Evolutionary conservation across 30 jellyfish, hydroid and myxozoan species (phyloP), one percentile per base, ranked within the genome.

Genomic region (Aurelia aurita): DNA sequence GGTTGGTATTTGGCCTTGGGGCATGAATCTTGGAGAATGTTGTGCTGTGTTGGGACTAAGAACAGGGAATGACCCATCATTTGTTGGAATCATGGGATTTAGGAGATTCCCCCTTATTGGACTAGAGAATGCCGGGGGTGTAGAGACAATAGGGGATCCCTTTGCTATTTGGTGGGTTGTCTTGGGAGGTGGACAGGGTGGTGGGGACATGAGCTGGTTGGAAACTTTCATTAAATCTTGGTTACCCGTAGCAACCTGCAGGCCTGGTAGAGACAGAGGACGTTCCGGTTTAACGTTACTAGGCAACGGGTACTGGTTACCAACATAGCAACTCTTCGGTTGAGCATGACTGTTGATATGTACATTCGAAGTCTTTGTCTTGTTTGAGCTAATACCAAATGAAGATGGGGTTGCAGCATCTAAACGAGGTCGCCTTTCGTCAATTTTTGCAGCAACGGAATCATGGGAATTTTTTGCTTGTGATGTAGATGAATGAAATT

Each of bases 141-240:
- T 45, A 0, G 47, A 44, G 13, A 82, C 57, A 28, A 62, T 46
- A 18, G 76, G 26, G 44, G 68, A 23, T 10, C 75, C 70, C 39
- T 65, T 80, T 44, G 75, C n/a, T n/a, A 71, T 54, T 23, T 43
- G 69, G 27, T 77, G 88, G 43, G 78, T 45, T 15, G 89, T 32
- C 83, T 80, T 80, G 34, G 83, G 90, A 13, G 90, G 90, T 1
- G 83, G 90, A 26, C 83, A 80, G 19, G 23, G 75, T 15, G 90
- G 90, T 15, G 90, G 90, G 19, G 90, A 80, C 90, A 80, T 80
- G 20, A 80, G 83, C 23, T 57, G 58, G 26, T 49, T 80, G n/a
- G 83, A 16, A 27, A 32, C 19, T 46, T 49, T 62, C 25, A 11
- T 21, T 51, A 25, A 21, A 2, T 59, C 80, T 18, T 62, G 69